Percentiles rank a stretch among this genome's conserved stretches.
These are phyloP conservation scores for Triplophysa tibetana DNA, from an alignment of 2,113 vertebrate genomes.

Conservation along the genomic window DNA sequence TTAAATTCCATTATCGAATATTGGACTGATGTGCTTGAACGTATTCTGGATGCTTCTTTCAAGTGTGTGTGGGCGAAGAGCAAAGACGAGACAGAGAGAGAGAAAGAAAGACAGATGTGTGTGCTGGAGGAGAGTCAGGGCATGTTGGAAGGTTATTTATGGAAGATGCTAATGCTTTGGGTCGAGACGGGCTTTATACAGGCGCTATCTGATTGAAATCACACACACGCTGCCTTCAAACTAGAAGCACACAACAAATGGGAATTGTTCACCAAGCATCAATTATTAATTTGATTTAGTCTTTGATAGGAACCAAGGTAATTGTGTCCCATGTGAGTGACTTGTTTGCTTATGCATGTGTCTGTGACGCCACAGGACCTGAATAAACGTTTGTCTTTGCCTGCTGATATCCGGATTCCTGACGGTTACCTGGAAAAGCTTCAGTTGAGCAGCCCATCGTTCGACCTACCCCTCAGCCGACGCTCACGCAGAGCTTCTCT, in stretches of 20 bases:
- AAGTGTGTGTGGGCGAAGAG: neutral
- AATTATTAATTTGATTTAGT: constrained; percentile 12
- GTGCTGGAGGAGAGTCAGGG: neutral
- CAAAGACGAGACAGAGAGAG: neutral
- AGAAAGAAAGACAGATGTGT: constrained; percentile 19
- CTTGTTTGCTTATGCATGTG: constrained; percentile 24
- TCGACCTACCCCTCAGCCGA: constrained; percentile 95
- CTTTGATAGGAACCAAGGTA: constrained; percentile 10
- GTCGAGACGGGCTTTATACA: neutral
- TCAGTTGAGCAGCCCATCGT: constrained; percentile 92
- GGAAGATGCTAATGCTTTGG: constrained; percentile 3
- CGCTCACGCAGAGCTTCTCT: constrained; percentile 93
- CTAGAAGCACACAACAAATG: neutral
- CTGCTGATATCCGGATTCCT: constrained; percentile 96
- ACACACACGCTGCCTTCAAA: neutral
- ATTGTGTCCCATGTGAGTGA: constrained; percentile 5
- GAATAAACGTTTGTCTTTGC: constrained; percentile 96
- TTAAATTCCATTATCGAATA: neutral
- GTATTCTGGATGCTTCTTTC: neutral
- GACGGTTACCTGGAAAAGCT: constrained; percentile 96
- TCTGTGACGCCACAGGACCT: constrained; percentile 79
- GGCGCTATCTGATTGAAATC: constrained; percentile 1
- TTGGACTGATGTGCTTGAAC: neutral
- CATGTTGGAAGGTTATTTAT: constrained; percentile 31
- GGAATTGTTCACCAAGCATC: constrained; percentile 3